Conservation (phyloP, 2,113 vertebrate species). For the Mionectes macconnelli region DNA sequence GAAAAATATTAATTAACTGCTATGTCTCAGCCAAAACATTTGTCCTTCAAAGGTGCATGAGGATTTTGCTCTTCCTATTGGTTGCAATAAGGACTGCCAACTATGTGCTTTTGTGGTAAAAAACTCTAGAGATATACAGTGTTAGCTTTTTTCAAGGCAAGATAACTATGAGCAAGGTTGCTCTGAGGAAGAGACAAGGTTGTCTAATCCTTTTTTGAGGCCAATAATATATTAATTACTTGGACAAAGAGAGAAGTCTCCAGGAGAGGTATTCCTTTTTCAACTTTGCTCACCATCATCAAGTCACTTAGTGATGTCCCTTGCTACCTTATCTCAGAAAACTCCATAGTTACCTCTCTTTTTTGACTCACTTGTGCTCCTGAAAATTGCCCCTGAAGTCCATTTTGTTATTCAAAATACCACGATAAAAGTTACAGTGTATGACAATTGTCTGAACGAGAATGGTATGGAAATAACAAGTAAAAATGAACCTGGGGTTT, state of each 20-base stretch:
- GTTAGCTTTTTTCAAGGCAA: background rate
- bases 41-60: conserved; percentile 2
- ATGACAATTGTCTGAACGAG: background rate
- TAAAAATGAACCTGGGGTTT: background rate
- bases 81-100: background rate
- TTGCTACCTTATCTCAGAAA: background rate
- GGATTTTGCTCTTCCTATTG: background rate
- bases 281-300: background rate
- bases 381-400: background rate
- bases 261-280: background rate
- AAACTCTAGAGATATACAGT: background rate
- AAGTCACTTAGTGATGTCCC: background rate
- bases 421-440: background rate
- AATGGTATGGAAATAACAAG: background rate
- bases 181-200: background rate
- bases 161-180: background rate
- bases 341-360: background rate
- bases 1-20: conserved; percentile 45
- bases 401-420: background rate
- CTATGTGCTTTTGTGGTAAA: background rate
- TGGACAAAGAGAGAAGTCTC: background rate
- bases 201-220: background rate
- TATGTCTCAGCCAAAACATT: background rate
- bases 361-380: background rate
- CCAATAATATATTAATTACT: background rate